Evolutionary conservation across 2,113 vertebrate genomes (phyloP), one percentile per base, ranked within the genome.

Genomic region (Oncorhynchus tshawytscha): DNA sequence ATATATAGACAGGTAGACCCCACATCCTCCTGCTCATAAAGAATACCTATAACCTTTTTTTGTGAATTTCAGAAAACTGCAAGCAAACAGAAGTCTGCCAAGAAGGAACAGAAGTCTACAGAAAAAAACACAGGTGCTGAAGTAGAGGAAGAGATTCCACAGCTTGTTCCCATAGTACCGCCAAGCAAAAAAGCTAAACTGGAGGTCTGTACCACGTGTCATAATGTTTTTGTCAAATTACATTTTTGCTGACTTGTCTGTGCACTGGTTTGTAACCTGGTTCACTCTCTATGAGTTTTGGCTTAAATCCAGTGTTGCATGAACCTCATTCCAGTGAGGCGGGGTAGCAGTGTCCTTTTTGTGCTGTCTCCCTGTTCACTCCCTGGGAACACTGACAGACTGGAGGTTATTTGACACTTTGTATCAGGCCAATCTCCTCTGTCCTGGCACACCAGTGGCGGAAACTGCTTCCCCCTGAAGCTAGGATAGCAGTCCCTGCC

Each of bases 91-190:
- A 62, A 3, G 7, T 57, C 34, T 1, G 12, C 0, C 0, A 78
- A 83, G 27, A 81, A 77, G 54, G 72, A 84, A 71, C 81, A 78
- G 77, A 62, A 3, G 7, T 57, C 34, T 1, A 3, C 0, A 31
- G 16, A 39, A 34, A 34, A 75, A 75, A 66, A 68, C 0, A 65
- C 59, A 22, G 1, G 16, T 12, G 5, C 77, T 2, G 77, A 83
- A 0, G 88, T 87, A 2, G 91, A 92, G 6, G 88, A 94, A 79
- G 86, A 81, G 18, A 92, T 93, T 45, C 93, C 92, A 76, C 80
- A 91, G 64, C 87, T 94, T 71, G 91, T 93, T 84, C 89, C 93
- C 72, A 90, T 92, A 29, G 81, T 60, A 85, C 89, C 84, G 0
- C 87, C 89, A 0, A 8, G 3, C 65, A 93, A 93, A 84, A 93